A percentile compares a stretch with the other conserved stretches of the same genome.
These are phyloP conservation scores for Oscheius sp. DNA, from an alignment of 2,888 invertebrate species.

Conservation along the genomic window DNA sequence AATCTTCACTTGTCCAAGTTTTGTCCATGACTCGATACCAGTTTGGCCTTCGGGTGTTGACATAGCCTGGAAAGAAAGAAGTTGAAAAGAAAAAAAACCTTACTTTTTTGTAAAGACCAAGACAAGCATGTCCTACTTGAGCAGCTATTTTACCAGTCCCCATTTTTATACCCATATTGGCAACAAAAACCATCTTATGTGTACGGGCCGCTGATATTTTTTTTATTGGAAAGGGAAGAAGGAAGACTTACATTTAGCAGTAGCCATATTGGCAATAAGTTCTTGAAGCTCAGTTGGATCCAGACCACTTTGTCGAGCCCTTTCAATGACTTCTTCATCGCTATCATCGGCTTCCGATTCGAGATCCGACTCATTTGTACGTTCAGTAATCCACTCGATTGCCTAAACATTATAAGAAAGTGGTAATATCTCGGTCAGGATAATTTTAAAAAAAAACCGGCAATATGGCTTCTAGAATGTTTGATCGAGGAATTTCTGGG, in stretches of 20 bases:
- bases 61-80: constrained; percentile 37
- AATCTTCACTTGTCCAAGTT: constrained; percentile 57
- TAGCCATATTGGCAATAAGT: constrained; percentile 22
- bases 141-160: constrained; percentile 77
- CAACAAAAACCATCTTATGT: constrained; percentile 78
- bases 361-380: constrained; percentile 56
- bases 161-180: constrained; percentile 77
- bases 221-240: background rate
- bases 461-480: too few species aligned
- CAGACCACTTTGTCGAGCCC: background rate
- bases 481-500: too few species aligned
- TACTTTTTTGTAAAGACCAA: constrained; percentile 75
- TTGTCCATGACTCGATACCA: constrained; percentile 43
- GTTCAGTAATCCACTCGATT: constrained; percentile 60
- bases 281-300: too few species aligned
- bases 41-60: constrained; percentile 40
- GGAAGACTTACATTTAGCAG: constrained; percentile 13
- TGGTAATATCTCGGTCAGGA: background rate
- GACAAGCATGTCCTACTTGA: constrained; percentile 76
- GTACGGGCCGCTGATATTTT: constrained; percentile 42
- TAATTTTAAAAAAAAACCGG: too few species aligned
- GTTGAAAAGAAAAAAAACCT: background rate
- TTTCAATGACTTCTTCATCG: background rate
- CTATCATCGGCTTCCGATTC: constrained; percentile 39
- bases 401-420: constrained; percentile 32